Base-by-base conservation (phyloP, 2,797 vertebrate genomes). In the Hypotaenidia okinawae region DNA sequence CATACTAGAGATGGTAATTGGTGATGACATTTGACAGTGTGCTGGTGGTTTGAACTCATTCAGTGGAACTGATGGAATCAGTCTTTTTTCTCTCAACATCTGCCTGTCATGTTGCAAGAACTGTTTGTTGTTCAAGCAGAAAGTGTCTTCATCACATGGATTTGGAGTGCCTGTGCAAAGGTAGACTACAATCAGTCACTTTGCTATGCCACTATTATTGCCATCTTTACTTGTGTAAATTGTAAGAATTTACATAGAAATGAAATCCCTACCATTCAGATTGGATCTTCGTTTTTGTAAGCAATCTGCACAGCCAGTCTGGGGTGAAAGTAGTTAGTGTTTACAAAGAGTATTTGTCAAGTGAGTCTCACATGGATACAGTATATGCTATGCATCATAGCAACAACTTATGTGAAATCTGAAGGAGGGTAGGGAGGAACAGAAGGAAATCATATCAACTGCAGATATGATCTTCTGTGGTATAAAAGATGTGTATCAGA, bases 21-120 rank as follows among this genome's bases (percentile, higher is more conserved):
- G 25, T 68, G 67, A 77, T 80, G 41, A 13, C 30, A 93, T 92
- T 89, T 95, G 76, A 93, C 69, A 94, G 62, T 39, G n/a, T 59
- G 11, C 54, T 89, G 73, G 59, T 70, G 67, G 58, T 76, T 90
- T 86, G 68, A 82, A 81, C 23, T 79, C 14, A 9, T 68, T 90
- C 91, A 89, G 33, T 33, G 47, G 16, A 69, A 62, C 61, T 83
- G 45, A 85, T 47, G 41, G 32, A 68, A 79, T 80, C 32, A 52
- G 33, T 64, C 30, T 75, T 43, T 85, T 94, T 93, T 84, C 72
- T 89, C 4, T 49, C 72, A 61, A 68, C 39, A 23, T 64, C 35
- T 83, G 27, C 32, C 45, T 94, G 76, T 73, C 85, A 90, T 2
- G 6, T 14, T 19, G 9, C 41, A 39, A 90, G 24, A 72, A 62